Evolutionary conservation across 2,113 vertebrate species (phyloP).

Genomic region (Phylloscopus trochiloides): DNA sequence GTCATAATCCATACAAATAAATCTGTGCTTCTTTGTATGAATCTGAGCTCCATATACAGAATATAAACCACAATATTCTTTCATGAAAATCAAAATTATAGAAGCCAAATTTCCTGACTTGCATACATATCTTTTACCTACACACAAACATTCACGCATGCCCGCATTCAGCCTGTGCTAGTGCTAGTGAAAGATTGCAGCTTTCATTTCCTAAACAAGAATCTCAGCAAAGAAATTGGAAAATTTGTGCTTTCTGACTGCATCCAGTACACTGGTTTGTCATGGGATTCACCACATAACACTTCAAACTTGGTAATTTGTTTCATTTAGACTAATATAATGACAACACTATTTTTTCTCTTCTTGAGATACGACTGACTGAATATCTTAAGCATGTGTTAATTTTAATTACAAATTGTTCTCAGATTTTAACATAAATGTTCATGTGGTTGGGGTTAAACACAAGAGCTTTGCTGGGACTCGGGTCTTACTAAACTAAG

Average conservation of each 20-base stretch:
- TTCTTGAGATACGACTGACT: not conserved
- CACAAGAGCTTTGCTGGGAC: not conserved
- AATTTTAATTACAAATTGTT: not conserved
- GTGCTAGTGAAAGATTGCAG: not conserved
- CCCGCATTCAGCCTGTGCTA: not conserved
- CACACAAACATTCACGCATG: not conserved
- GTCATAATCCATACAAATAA: not conserved
- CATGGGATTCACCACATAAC: not conserved
- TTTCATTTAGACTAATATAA: not conserved
- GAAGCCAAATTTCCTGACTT: not conserved
- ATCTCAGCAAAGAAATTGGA: not conserved
- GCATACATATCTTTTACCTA: rapidly evolving
- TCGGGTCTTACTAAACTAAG: not conserved
- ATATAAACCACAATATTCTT: not conserved
- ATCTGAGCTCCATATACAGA: not conserved
- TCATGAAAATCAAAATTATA: not conserved
- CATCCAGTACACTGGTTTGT: not conserved
- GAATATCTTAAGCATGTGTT: not conserved
- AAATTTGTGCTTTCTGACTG: not conserved
- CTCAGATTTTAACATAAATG: not conserved
- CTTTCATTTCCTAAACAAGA: not conserved
- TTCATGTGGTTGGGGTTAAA: not conserved
- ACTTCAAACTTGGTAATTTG: rapidly evolving
- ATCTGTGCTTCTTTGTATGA: not conserved
- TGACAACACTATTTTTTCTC: not conserved